Conservation (phyloP, 1,140 invertebrate species). For the Daktulosphaira vitifoliae region DNA sequence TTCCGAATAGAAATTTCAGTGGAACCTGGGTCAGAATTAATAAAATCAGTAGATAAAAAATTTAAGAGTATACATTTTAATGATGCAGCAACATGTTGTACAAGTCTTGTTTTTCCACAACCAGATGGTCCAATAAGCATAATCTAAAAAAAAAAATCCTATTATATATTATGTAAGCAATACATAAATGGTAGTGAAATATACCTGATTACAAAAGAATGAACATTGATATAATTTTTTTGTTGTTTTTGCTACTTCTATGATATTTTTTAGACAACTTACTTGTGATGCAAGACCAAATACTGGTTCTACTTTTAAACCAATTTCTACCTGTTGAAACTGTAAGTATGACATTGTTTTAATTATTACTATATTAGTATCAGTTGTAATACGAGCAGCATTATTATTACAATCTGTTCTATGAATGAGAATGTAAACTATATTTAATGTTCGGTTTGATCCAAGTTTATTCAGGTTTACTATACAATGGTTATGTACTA, state of each 20-base stretch:
- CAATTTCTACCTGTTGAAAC: slow-evolving; percentile 15
- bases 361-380: slow-evolving; percentile 1
- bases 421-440: slow-evolving; percentile 11
- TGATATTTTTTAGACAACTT: background rate
- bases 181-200: background rate
- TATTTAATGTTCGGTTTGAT: slow-evolving; percentile 4
- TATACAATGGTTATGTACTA: slow-evolving; percentile 14
- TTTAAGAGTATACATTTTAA: slow-evolving; percentile 34
- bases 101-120: slow-evolving; percentile 38
- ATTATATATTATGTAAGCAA: background rate
- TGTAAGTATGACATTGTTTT: slow-evolving; percentile 8
- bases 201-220: slow-evolving; percentile 12
- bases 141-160: slow-evolving; percentile 35
- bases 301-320: background rate
- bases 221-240: too few relatives aligned
- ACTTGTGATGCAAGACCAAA: slow-evolving; percentile 7
- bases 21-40: slow-evolving; percentile 43
- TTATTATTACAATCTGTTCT: slow-evolving; percentile 20
- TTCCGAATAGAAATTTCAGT: slow-evolving; percentile 43
- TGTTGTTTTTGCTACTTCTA: slow-evolving; percentile 3
- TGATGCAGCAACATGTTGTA: slow-evolving; percentile 33
- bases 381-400: background rate
- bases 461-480: slow-evolving; percentile 5
- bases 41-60: slow-evolving; percentile 35
- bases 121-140: slow-evolving; percentile 38